phyloP scores from a whole-genome alignment of 2,113 vertebrate genomes.

The Paraplagusia blochii region DNA sequence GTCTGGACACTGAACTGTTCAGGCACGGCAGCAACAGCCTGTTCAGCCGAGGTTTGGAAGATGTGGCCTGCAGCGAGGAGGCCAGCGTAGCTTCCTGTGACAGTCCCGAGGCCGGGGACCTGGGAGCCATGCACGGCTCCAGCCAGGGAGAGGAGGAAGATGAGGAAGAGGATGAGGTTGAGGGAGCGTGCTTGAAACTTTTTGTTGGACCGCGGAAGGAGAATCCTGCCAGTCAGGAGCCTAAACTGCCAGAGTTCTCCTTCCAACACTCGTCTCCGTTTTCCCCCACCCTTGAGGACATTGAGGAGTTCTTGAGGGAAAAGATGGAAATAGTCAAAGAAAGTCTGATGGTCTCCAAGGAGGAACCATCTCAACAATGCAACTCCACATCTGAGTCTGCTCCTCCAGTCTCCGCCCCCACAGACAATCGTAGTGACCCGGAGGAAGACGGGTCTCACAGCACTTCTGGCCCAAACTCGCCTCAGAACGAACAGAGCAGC shows the following conservation, averaged over 20 bases:
- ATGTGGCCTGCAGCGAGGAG: conserved; percentile 60
- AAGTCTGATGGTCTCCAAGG: conserved; percentile 37
- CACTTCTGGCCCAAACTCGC: conserved; percentile 11
- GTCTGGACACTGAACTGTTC: conserved; percentile 68
- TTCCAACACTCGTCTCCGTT: conserved; percentile 73
- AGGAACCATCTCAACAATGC: conserved; percentile 46
- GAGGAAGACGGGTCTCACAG: conserved; percentile 16
- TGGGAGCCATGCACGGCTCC: conserved; percentile 43
- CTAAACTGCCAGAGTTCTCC: conserved; percentile 76
- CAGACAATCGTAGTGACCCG: conserved; percentile 25
- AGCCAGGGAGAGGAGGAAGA: conserved; percentile 56
- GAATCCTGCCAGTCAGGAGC: conserved; percentile 39
- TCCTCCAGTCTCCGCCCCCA: background rate
- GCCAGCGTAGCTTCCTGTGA: conserved; percentile 64
- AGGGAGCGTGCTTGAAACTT: conserved; percentile 42
- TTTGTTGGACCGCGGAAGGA: conserved; percentile 42
- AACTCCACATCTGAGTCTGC: conserved; percentile 7
- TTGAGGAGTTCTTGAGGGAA: conserved; percentile 85
- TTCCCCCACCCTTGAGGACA: conserved; percentile 86
- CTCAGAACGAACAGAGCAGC: conserved; percentile 10
- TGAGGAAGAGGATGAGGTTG: conserved; percentile 35
- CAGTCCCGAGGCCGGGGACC: conserved; percentile 57
- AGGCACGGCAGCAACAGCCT: conserved; percentile 57
- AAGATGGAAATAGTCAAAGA: conserved; percentile 79
- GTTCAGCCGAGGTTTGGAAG: conserved; percentile 58